These are phyloP conservation scores for Teleogryllus oceanicus DNA, from an alignment of 2,888 invertebrate genomes.

Conservation along the genomic window DNA sequence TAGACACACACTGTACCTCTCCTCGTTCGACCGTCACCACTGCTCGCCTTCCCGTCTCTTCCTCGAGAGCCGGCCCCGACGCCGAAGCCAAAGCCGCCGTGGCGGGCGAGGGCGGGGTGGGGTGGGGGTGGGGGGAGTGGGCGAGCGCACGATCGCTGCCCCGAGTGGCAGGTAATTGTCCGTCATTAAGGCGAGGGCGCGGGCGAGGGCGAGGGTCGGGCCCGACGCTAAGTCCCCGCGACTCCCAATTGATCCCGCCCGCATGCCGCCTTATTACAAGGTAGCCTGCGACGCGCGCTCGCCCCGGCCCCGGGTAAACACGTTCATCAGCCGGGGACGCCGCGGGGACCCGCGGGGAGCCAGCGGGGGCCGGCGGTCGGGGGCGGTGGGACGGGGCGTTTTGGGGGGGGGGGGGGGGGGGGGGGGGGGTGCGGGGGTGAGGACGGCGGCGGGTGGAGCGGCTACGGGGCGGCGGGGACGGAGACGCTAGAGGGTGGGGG, in stretches of 20 bases:
- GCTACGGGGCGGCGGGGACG: no score
- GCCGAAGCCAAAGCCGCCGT: background rate
- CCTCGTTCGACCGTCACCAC: no score
- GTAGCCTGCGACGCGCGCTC: background rate
- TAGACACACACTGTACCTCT: no score
- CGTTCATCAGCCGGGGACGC: background rate
- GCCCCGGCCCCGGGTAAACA: background rate
- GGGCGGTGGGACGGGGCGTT: no score
- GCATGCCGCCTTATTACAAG: constrained; percentile 18
- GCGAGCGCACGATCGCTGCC: background rate
- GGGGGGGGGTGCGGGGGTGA: background rate
- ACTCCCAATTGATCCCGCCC: constrained; percentile 9
- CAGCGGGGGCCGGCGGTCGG: no score
- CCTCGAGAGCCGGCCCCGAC: no score
- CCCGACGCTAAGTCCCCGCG: constrained; percentile 3
- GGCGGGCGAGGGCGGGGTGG: background rate
- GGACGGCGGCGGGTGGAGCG: no score
- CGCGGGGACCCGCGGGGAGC: no score
- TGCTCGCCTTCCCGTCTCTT: no score
- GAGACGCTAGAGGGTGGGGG: background rate
- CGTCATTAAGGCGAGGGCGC: constrained; percentile 1
- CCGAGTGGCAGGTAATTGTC: constrained; percentile 10
- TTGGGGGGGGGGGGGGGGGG: no score
- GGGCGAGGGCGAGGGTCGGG: background rate
- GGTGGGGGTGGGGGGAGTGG: background rate